phyloP scores from a whole-genome alignment of 2,113 vertebrate species.

The Austrofundulus limnaeus region DNA sequence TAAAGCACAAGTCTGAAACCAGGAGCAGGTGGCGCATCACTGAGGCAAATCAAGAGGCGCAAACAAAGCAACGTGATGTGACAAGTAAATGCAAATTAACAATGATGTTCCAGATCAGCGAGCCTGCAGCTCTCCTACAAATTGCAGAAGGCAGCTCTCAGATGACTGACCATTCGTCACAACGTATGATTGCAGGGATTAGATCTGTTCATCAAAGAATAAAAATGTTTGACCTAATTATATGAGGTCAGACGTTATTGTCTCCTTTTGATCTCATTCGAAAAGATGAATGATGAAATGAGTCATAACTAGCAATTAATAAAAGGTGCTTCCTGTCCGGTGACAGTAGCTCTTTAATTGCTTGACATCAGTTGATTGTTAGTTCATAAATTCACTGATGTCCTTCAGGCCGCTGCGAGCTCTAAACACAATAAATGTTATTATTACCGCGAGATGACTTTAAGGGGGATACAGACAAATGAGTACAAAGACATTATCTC shows the following conservation, averaged over 20 bases:
- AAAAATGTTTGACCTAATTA: constrained; percentile 47
- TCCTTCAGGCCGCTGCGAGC: not conserved
- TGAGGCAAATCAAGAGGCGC: not conserved
- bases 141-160: not conserved
- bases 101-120: constrained; percentile 5
- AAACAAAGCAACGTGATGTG: constrained; percentile 5
- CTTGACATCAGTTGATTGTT: constrained; percentile 8
- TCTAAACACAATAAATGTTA: constrained; percentile 4
- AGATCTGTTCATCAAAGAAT: constrained; percentile 34
- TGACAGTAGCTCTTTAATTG: constrained; percentile 47
- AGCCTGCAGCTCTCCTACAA: not conserved
- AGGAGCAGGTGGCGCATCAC: not conserved
- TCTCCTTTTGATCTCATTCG: constrained; percentile 54
- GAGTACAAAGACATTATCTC: not conserved
- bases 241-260: constrained; percentile 37
- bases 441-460: not conserved
- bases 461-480: not conserved
- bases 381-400: constrained; percentile 20
- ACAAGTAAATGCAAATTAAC: constrained; percentile 13
- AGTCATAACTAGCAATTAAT: constrained; percentile 35
- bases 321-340: constrained; percentile 28
- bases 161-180: constrained; percentile 40
- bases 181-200: constrained; percentile 30
- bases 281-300: constrained; percentile 56
- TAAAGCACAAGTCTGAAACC: not conserved